Base-by-base conservation (phyloP, 2,888 invertebrate genomes). In the Oxytorus armatus region DNA sequence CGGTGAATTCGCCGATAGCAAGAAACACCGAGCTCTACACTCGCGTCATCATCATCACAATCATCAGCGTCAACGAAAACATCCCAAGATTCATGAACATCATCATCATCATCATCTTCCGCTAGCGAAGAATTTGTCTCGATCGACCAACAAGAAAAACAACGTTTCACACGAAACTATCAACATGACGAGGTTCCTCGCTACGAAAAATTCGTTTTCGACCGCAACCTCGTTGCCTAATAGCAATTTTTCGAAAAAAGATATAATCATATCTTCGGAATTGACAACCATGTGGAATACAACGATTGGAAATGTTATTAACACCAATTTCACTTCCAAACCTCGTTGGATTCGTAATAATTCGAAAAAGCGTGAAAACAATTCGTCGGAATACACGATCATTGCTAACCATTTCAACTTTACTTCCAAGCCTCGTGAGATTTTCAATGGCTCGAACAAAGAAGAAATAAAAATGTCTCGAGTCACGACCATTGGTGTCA, bases 1-100 rank as follows among this genome's bases (percentile, higher is more conserved):
- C 33, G 23, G 36, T 23, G 47, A 44, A 53, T 68, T 70, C 47
- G 69, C 44, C 39, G 74, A 82, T 55, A 75, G 66, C 47, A 77
- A 70, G 25, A 81, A 79, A n/a, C 59, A 77, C 44, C 78, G 74
- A 39, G 21, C 8, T 69, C 53, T 36, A 11, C 77, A 55, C n/a
- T 25, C 29, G 8, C 61, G 36, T 3, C 53, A 25, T 53, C 72
- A 53, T 14, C 55, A 68, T 78, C 72, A 53, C 11, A 47, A 68
- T 78, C 73, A 70, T 10, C 77, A 77, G 21, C 76, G 47, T 57
- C 11, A 76, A 3, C 79, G 25, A 65, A 65, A 29, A 65, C 53
- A 23, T n/a, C 21, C 51, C 3, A 42, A 70, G 44, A 55, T 73
- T 42, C 66, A 59, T 18, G 36, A 47, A 73, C 72, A 63, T n/a